Evolutionary conservation across 2,113 vertebrate genomes (phyloP), one percentile per base, ranked within the genome.

Genomic region (Pica pica): DNA sequence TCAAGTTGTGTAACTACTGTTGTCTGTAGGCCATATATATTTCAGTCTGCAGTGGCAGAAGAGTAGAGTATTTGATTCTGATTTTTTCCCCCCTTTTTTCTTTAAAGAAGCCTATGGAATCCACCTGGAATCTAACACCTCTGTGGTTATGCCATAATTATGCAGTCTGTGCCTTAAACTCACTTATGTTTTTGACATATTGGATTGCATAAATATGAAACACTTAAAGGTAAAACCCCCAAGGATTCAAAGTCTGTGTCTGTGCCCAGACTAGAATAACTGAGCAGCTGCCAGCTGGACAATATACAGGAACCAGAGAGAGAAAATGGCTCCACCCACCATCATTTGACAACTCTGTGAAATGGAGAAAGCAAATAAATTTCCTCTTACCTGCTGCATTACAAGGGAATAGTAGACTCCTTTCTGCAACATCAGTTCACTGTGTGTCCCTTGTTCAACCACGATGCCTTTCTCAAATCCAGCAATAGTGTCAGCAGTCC

Each of bases 361-460:
- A 84, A n/a, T 0, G 9, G 47, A 53, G 67, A 61, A 71, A 83
- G 31, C 2, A 39, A 61, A n/a, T 17, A 23, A 9, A 50, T 61
- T 70, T 67, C 6, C 26, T 31, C 37, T 87, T 95, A 98, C 98
- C 97, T 98, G 98, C 70, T 98, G 97, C 97, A 90, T 98, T 56
- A 98, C 97, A 35, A 98, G 98, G 55, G 97, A 97, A 91, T 97
- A 97, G 84, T 98, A 98, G 67, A 98, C 86, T 50, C 98, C 98
- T 60, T 98, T 97, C 74, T 95, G 97, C 65, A 94, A 84, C 98
- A 98, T 98, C 64, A 98, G 98, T 17, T 98, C 97, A 14, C 81
- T 95, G 77, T 98, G 98, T 1, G 95, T 97, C 55, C 98, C 98
- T 37, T 97, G 98, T 69, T 98, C 98, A 61, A 97, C 96, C 39